Conservation (phyloP, 2,113 vertebrate genomes). For the Pollimyrus isidori region DNA sequence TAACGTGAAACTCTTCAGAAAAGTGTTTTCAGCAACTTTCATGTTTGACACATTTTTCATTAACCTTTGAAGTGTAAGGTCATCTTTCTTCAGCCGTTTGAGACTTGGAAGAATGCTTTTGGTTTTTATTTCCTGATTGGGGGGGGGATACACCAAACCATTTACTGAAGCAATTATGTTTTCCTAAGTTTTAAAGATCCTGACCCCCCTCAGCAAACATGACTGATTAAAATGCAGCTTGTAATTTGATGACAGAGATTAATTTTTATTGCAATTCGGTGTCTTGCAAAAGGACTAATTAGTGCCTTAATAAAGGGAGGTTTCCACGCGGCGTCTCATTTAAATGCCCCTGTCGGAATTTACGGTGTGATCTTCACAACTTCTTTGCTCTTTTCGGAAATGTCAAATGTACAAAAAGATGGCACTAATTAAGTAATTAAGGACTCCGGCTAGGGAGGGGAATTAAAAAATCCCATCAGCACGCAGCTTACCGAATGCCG, state of each 20-base stretch:
- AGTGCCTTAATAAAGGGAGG: not conserved
- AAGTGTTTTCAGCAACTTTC: not conserved
- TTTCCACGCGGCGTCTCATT: not conserved
- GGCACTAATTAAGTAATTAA: constrained; percentile 1
- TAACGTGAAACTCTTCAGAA: not conserved
- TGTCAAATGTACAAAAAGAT: not conserved
- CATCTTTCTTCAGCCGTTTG: not conserved
- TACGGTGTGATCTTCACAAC: not conserved
- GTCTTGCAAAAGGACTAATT: not conserved
- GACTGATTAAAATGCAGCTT: not conserved
- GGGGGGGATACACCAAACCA: not conserved
- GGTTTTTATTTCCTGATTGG: not conserved
- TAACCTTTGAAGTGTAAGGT: not conserved
- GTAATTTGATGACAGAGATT: not conserved
- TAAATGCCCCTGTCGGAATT: not conserved
- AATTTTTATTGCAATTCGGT: not conserved
- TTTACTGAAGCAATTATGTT: not conserved
- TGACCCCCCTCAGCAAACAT: not conserved
- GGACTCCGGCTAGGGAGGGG: not conserved
- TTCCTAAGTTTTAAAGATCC: not conserved
- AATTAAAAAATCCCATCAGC: not conserved
- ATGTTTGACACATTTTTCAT: not conserved
- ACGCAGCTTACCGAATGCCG: not conserved
- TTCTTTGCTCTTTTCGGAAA: not conserved
- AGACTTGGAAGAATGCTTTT: not conserved